phyloP scores from a whole-genome alignment of 1,140 invertebrate genomes.

The Drosophila grimshawi region DNA sequence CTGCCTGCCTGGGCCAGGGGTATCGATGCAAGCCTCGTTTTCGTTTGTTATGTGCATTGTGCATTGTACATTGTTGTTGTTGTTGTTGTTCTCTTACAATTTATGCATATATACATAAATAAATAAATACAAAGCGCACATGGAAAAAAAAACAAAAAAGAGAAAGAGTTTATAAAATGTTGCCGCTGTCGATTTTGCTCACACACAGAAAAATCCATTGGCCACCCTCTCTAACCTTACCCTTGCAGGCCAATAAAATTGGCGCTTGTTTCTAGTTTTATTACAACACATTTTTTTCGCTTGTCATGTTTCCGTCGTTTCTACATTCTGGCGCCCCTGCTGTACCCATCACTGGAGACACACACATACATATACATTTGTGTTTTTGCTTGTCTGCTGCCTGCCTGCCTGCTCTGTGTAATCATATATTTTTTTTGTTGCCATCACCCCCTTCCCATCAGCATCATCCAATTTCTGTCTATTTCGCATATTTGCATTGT shows the following conservation, averaged over 20 bases:
- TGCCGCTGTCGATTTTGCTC: slow-evolving; percentile 59
- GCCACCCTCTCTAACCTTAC: slow-evolving; percentile 23
- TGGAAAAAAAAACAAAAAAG: slow-evolving; percentile 13
- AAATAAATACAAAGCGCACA: slow-evolving; percentile 39
- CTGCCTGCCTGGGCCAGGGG: neutral
- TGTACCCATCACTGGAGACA: slow-evolving; percentile 62
- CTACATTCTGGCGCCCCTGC: slow-evolving; percentile 65
- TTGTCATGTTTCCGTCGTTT: slow-evolving; percentile 77
- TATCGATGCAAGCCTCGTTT: slow-evolving; percentile 39
- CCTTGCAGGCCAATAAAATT: slow-evolving; percentile 61
- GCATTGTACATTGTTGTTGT: slow-evolving; percentile 55
- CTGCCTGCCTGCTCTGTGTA: slow-evolving; percentile 45
- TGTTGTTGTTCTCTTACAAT: slow-evolving; percentile 51
- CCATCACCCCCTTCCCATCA: slow-evolving; percentile 8
- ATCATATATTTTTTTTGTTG: slow-evolving; percentile 48
- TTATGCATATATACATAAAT: slow-evolving; percentile 64
- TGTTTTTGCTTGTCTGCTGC: slow-evolving; percentile 22
- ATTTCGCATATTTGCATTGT: slow-evolving; percentile 58
- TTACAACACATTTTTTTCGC: slow-evolving; percentile 66
- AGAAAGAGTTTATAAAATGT: slow-evolving; percentile 63
- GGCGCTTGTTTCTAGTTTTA: slow-evolving; percentile 80
- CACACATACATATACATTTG: slow-evolving; percentile 33
- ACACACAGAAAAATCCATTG: slow-evolving; percentile 21
- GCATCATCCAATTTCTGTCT: slow-evolving; percentile 28
- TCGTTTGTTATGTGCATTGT: slow-evolving; percentile 46